Conservation (phyloP, 2,113 vertebrate species). For the Garra rufa region DNA sequence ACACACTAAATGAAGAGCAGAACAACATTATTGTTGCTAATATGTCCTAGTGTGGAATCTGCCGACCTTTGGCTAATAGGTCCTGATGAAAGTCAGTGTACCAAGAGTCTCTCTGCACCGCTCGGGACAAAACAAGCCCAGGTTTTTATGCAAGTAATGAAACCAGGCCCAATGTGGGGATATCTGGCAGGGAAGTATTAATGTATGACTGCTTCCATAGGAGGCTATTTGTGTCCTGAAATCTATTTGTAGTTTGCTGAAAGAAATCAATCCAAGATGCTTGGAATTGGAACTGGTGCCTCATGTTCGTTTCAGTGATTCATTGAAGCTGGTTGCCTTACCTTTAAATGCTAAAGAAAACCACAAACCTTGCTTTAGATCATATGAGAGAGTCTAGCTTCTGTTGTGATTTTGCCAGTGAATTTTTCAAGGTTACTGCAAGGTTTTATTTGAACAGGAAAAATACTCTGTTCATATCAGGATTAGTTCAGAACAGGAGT, state of each 20-base stretch:
- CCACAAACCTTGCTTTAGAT: not conserved
- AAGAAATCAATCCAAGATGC: conserved; percentile 16
- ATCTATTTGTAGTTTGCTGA: conserved; percentile 51
- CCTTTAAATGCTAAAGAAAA: not conserved
- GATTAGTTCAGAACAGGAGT: not conserved
- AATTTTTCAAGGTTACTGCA: conserved; percentile 31
- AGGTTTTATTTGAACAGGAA: not conserved
- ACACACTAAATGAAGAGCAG: conserved; percentile 66
- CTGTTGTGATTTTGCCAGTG: not conserved
- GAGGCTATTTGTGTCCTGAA: conserved; percentile 54
- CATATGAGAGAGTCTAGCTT: not conserved
- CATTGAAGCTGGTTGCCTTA: not conserved
- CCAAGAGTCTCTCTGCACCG: conserved; percentile 51
- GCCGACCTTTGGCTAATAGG: conserved; percentile 65
- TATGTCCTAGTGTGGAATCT: conserved; percentile 60
- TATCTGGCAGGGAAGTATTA: conserved; percentile 39
- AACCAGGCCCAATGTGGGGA: conserved; percentile 35
- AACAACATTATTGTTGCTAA: conserved; percentile 67
- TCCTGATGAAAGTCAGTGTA: conserved; percentile 66
- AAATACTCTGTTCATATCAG: not conserved
- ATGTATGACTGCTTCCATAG: conserved; percentile 46
- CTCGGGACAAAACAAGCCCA: conserved; percentile 59
- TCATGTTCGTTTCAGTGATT: not conserved
- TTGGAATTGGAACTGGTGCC: not conserved
- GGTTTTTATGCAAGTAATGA: conserved; percentile 58